Evolutionary conservation across 2,888 invertebrate species (phyloP), one percentile per base, ranked within the genome.

Genomic region (Drosophila engyochracea): DNA sequence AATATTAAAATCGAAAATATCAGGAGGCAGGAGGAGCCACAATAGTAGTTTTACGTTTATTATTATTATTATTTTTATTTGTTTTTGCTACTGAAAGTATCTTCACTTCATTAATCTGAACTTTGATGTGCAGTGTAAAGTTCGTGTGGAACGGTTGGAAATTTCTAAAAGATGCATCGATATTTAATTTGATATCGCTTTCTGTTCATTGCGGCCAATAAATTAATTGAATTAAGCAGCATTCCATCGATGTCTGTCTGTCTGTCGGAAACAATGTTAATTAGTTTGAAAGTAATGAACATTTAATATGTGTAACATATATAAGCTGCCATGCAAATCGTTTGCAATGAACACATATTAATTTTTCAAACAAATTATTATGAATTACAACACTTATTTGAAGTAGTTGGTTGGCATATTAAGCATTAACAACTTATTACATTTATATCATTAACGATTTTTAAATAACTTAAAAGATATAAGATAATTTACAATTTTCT

Each of bases 151-250:
- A 30, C 25, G n/a, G 22, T 52, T 57, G 7, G 12, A 39, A 59
- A n/a, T 28, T 61, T 61, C 31, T 30, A 28, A 73, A 67, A 82
- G 81, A 82, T 61, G 77, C 69, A 81, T 76, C 65, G 72, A 10
- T 77, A 81, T 81, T 85, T 83, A 77, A 85, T 85, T 79, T 64
- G 52, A 81, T 77, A 65, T 74, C 52, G 73, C 71, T 83, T 73
- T 58, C 70, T 49, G 31, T 44, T 31, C 35, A 53, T 62, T 74
- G 63, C 41, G 53, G 66, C 60, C 72, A 73, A 74, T 71, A 63
- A 82, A 83, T 81, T 79, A 83, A 84, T 85, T 80, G 61, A 79
- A 79, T 81, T 74, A 83, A 70, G 25, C 39, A 35, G 72, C 49
- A 25, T 31, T 62, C 53, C 58, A 59, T 37, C 53, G 31, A 54